These are phyloP conservation scores for Edolisoma coerulescens DNA, from an alignment of 2,113 vertebrate genomes.

Conservation along the genomic window DNA sequence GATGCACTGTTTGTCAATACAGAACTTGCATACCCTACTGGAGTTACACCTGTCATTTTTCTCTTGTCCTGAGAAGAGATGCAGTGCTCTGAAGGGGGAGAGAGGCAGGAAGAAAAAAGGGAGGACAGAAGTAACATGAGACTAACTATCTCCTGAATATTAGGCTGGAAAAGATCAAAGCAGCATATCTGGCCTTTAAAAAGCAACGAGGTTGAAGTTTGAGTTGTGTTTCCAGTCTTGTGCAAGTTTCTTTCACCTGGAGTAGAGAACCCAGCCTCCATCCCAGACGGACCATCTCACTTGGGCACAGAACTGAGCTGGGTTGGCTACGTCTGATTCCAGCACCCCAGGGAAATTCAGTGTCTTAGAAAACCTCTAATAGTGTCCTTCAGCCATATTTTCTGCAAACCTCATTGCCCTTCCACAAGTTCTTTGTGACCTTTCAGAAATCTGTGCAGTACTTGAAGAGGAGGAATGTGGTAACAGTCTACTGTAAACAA, in stretches of 20 bases:
- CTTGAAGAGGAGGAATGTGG: background rate
- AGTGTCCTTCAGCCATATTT: background rate
- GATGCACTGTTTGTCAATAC: background rate
- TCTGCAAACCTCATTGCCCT: background rate
- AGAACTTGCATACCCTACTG: background rate
- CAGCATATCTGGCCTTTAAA: background rate
- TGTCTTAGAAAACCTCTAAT: background rate
- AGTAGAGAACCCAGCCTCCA: background rate
- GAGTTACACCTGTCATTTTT: background rate
- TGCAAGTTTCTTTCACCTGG: background rate
- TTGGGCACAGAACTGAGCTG: background rate
- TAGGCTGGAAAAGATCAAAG: background rate
- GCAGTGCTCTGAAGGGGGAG: background rate
- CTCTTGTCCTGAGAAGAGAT: background rate
- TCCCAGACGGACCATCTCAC: background rate
- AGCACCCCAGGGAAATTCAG: background rate
- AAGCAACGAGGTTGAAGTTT: background rate
- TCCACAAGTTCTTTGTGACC: background rate
- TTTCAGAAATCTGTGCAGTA: background rate
- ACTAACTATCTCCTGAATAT: background rate
- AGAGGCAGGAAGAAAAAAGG: background rate
- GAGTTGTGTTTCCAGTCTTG: background rate
- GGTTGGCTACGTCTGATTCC: rapidly evolving
- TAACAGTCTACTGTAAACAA: background rate
- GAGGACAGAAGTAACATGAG: background rate